Percentiles rank a stretch among this genome's conserved stretches.
These are phyloP conservation scores for Malurus leucopterus DNA, from an alignment of 2,797 vertebrate species.

Conservation along the genomic window DNA sequence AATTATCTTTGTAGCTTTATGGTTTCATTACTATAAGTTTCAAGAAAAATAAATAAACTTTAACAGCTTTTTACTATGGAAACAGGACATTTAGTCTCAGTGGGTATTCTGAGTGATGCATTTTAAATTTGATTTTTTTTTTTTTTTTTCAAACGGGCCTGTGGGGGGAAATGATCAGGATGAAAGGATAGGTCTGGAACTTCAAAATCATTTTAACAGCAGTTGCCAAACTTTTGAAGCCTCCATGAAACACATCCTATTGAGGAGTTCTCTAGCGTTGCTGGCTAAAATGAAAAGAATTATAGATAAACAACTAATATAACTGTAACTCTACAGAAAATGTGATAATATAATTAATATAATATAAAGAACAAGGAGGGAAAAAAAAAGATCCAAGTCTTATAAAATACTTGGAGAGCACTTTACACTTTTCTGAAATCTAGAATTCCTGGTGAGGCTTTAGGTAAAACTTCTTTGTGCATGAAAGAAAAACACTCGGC, in stretches of 20 bases:
- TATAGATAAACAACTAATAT: neutral
- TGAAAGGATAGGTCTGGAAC: slow-evolving; percentile 33
- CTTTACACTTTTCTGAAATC: neutral
- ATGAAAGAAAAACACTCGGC: neutral
- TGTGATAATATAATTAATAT: neutral
- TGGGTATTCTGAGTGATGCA: slow-evolving; percentile 17
- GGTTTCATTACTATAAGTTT: slow-evolving; percentile 29
- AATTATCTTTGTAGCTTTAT: slow-evolving; percentile 17
- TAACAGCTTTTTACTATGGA: slow-evolving; percentile 37
- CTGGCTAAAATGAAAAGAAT: slow-evolving; percentile 5
- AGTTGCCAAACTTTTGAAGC: slow-evolving; percentile 21
- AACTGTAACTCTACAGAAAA: neutral
- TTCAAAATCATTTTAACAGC: slow-evolving; percentile 34
- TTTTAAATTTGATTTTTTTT: neutral
- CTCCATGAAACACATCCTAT: neutral
- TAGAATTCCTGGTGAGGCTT: neutral
- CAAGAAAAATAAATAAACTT: slow-evolving; percentile 49
- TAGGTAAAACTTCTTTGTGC: neutral
- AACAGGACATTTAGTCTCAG: slow-evolving; percentile 44
- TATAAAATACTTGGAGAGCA: neutral
- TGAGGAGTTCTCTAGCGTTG: neutral
- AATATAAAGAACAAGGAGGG: neutral
- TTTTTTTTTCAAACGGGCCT: neutral
- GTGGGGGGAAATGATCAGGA: neutral
- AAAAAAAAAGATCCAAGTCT: neutral